A percentile compares a stretch with the other conserved stretches of the same genome.
phyloP scores from a whole-genome alignment of 2,888 invertebrate species.

The Chalcosyrphus nemorum region DNA sequence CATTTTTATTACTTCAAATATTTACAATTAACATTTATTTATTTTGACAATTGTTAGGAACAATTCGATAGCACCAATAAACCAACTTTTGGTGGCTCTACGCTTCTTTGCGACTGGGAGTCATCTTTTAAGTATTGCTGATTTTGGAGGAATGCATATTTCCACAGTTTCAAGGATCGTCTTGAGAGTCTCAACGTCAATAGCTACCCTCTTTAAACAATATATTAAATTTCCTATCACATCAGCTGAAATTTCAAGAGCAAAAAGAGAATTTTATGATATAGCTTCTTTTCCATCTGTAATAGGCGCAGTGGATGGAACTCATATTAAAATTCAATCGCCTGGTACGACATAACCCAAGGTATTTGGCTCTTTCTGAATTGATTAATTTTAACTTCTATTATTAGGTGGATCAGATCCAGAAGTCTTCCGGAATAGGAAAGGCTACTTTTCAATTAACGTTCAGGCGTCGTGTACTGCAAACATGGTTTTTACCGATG shows the following conservation, averaged over 20 bases:
- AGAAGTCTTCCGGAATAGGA: background rate
- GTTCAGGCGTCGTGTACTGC: background rate
- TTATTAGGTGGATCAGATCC: background rate
- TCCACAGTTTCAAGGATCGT: background rate
- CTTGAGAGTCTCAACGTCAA: background rate
- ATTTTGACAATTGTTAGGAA: background rate
- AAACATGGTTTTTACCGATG: background rate
- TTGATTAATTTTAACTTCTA: background rate
- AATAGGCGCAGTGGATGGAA: no score
- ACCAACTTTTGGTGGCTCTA: background rate
- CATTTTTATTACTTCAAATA: no score
- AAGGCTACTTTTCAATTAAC: background rate
- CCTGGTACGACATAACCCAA: background rate
- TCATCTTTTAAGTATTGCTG: background rate
- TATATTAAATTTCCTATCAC: no score
- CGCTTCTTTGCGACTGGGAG: background rate
- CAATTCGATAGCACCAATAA: slow-evolving; percentile 1
- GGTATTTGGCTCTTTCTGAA: background rate
- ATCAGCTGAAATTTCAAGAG: no score
- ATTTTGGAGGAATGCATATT: background rate
- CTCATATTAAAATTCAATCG: background rate
- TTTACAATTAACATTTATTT: no score
- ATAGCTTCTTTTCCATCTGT: no score
- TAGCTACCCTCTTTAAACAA: background rate
- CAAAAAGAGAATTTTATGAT: no score